Conservation (phyloP, 2,113 vertebrate genomes). For the Ceratotherium simum region DNA sequence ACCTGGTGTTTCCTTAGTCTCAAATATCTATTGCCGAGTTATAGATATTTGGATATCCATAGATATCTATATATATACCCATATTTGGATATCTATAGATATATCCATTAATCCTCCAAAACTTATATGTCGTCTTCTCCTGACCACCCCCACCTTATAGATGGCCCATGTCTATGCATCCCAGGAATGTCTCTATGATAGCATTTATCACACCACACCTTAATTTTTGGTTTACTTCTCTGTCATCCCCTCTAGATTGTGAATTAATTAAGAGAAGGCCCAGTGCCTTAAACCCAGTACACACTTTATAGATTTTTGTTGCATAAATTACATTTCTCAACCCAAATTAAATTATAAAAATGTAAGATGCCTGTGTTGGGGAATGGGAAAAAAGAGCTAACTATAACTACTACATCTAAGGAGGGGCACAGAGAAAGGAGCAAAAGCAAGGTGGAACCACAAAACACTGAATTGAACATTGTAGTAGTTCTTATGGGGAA, state of each 20-base stretch:
- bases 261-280: conserved; percentile 14
- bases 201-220: background rate
- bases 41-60: background rate
- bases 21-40: background rate
- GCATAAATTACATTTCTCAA: conserved; percentile 20
- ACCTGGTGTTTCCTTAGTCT: background rate
- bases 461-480: background rate
- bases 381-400: background rate
- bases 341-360: conserved; percentile 49
- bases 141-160: background rate
- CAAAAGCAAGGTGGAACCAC: background rate
- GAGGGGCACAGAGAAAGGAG: background rate
- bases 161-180: background rate
- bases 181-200: background rate
- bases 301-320: background rate
- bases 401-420: background rate
- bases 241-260: background rate
- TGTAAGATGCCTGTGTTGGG: background rate
- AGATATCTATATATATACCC: no score
- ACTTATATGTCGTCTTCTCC: background rate
- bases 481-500: background rate
- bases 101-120: background rate
- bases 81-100: no score
- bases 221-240: background rate
- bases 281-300: background rate